Evolutionary conservation across 2,113 vertebrate genomes (phyloP).

Genomic region (Lontra canadensis): DNA sequence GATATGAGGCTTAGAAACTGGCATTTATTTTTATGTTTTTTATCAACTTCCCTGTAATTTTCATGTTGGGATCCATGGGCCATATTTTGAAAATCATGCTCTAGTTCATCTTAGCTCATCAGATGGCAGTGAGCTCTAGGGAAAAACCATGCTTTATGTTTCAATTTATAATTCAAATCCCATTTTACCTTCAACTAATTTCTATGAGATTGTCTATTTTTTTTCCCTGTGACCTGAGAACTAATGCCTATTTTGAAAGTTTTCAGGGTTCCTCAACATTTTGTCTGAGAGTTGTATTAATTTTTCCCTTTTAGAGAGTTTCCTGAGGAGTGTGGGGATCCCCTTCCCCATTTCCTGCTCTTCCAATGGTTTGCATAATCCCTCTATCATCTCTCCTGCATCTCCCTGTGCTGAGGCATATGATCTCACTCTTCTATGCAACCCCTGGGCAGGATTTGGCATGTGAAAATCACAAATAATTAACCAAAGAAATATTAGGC

Average conservation of each 20-base stretch:
- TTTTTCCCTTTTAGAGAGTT: neutral
- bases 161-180: constrained; percentile 10
- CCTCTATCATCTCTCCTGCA: neutral
- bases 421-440: neutral
- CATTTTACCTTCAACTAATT: neutral
- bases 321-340: neutral
- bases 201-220: neutral
- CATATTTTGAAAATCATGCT: neutral
- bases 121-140: neutral
- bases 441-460: neutral
- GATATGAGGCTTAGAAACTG: neutral
- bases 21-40: neutral
- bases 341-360: rapidly evolving
- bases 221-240: neutral
- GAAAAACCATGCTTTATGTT: neutral
- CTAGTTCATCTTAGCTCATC: neutral
- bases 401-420: neutral
- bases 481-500: neutral
- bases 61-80: neutral
- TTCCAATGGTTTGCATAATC: neutral
- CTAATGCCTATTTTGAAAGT: neutral
- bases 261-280: neutral
- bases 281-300: neutral
- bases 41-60: neutral
- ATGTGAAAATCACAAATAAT: neutral